Evolutionary conservation across 2,113 vertebrate genomes (phyloP).

Genomic region (Syngnathus scovelli): DNA sequence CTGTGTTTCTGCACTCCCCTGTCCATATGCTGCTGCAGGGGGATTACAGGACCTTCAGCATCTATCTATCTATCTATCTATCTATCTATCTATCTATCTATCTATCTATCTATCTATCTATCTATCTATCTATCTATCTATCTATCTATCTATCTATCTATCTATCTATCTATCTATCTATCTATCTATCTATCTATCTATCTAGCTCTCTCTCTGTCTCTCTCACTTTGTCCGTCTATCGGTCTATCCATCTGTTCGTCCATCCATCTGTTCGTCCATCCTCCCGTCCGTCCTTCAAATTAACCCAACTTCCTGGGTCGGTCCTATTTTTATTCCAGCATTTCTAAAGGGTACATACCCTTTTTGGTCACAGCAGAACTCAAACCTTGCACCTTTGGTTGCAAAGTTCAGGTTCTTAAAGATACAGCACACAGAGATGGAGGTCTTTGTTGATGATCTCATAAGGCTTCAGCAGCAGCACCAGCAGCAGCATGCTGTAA

Average conservation of each 20-base stretch:
- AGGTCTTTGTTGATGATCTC: neutral
- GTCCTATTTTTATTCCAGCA: too few relatives aligned
- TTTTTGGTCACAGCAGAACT: neutral
- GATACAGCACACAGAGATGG: neutral
- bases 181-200: neutral
- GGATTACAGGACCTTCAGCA: constrained; percentile 55
- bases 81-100: constrained; percentile 33
- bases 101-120: constrained; percentile 8
- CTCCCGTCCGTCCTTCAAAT: too few relatives aligned
- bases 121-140: constrained; percentile 22
- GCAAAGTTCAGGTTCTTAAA: neutral
- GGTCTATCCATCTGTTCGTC: neutral
- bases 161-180: constrained; percentile 1
- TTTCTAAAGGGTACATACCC: too few relatives aligned
- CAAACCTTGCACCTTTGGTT: neutral
- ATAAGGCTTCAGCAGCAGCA: neutral
- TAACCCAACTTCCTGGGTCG: too few relatives aligned
- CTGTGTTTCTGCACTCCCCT: constrained; percentile 45
- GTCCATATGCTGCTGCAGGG: constrained; percentile 57
- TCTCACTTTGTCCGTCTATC: neutral
- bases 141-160: constrained; percentile 3
- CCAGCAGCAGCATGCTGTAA: neutral
- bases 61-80: constrained; percentile 26
- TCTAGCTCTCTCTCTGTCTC: neutral
- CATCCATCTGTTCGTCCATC: too few relatives aligned